phyloP scores from a whole-genome alignment of 2,113 vertebrate genomes.

The Salvelinus fontinalis region DNA sequence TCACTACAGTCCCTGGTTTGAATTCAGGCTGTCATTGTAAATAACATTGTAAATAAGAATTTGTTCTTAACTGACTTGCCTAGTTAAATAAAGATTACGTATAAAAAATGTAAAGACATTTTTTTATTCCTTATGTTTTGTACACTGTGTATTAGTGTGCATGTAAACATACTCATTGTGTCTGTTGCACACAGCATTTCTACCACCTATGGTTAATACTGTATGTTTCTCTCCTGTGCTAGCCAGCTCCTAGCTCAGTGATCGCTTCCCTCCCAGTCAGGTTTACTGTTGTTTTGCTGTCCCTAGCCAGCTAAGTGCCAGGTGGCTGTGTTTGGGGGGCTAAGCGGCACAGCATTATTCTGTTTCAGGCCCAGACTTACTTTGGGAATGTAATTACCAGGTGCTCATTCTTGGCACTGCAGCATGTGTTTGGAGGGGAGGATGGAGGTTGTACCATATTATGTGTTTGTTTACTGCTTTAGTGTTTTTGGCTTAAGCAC shows the following conservation, averaged over 20 bases:
- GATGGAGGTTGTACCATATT: slow-evolving; percentile 24
- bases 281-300: background rate
- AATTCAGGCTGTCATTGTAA: too few species aligned
- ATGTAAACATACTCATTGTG: too few species aligned
- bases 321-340: slow-evolving; percentile 40
- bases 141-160: too few species aligned
- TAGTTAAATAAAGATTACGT: too few species aligned
- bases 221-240: background rate
- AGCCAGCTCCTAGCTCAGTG: background rate
- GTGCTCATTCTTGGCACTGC: slow-evolving; percentile 57
- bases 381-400: slow-evolving; percentile 62
- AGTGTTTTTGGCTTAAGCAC: slow-evolving; percentile 1
- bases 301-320: background rate
- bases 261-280: slow-evolving; percentile 1
- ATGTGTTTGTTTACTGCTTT: slow-evolving; percentile 23
- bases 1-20: too few species aligned
- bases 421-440: slow-evolving; percentile 1
- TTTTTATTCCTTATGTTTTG: too few species aligned
- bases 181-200: too few species aligned
- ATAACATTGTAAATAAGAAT: too few species aligned
- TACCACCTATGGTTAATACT: background rate
- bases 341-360: slow-evolving; percentile 57
- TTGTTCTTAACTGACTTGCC: too few species aligned
- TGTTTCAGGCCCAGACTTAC: slow-evolving; percentile 30
- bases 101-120: too few species aligned